phyloP scores from a whole-genome alignment of 2,113 vertebrate species.

The Ceuthmochares aereus region DNA sequence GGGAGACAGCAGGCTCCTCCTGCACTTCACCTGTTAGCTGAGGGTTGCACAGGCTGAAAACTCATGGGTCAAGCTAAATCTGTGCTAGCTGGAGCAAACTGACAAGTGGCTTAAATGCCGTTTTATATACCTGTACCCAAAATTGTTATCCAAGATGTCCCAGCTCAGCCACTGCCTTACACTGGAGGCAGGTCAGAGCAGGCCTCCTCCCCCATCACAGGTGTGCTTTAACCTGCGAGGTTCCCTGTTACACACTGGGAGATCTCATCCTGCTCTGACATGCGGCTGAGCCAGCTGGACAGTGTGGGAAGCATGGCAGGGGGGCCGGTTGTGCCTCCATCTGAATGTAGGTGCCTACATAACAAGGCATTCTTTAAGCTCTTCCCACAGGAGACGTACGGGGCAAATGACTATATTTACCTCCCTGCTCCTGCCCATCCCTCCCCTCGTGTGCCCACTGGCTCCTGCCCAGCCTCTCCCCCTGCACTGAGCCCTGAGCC shows the following conservation, averaged over 20 bases:
- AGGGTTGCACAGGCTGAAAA: background rate
- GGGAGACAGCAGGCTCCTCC: background rate
- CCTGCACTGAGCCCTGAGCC: rapidly evolving
- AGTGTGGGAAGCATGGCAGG: rapidly evolving
- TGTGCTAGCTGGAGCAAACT: background rate
- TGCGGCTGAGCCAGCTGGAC: rapidly evolving
- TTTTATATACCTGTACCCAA: background rate
- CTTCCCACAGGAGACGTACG: background rate
- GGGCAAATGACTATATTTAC: background rate
- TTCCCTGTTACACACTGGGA: background rate
- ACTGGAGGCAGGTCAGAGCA: background rate
- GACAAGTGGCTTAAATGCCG: background rate
- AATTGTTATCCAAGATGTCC: background rate
- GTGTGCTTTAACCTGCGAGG: background rate
- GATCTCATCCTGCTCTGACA: background rate
- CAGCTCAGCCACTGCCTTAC: background rate
- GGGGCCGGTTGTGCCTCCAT: rapidly evolving
- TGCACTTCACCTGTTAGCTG: background rate
- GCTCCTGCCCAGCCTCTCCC: background rate
- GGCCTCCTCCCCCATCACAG: rapidly evolving
- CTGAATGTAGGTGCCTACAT: rapidly evolving
- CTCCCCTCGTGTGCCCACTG: too few relatives aligned
- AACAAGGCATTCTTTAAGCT: background rate
- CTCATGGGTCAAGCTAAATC: background rate
- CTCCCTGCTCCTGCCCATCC: too few relatives aligned